Base-by-base conservation (phyloP, 2,797 vertebrate genomes). In the Sphaeramia orbicularis region DNA sequence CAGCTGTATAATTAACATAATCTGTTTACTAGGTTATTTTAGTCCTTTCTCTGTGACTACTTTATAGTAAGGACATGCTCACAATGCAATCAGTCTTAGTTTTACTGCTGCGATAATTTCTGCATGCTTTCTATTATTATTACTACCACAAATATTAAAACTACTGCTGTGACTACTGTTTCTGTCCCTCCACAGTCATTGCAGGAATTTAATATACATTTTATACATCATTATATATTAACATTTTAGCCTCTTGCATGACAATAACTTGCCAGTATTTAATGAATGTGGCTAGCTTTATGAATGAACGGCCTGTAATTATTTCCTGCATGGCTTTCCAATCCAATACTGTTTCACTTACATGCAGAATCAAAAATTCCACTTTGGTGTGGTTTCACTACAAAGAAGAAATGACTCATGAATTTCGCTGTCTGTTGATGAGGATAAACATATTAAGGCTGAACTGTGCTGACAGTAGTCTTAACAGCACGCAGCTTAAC, bases 361-460 rank as follows among this genome's bases (percentile, higher is more conserved):
- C 58, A 66, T 77, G 42, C 30, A 18, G 40, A 78, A 54, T 69
- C 35, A 77, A 78, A 70, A 43, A 32, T 62, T 67, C 35, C 4
- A 68, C 32, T 51, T 5, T n/a, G 37, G 61, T 72, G 71, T 54
- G 43, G 44, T 71, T 49, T 65, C 44, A 35, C 74, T 74, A 24
- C 66, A 67, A 52, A 71, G 81, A 76, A 38, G 63, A 42, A 78
- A 30, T 87, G 78, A 83, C 60, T 74, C 76, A 60, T 63, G 40
- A 19, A 24, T 38, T 41, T 36, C 21, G 21, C 45, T 50, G 52
- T 64, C 48, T 21, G 15, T 65, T 64, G 65, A 67, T 72, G 42
- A 74, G 59, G 24, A 62, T 72, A 73, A 78, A 70, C 51, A 44
- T 68, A 56, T 56, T 24, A 74, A 58, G 51, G 16, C 16, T 10